Evolutionary conservation across 2,888 invertebrate genomes (phyloP).

Genomic region (Hirtodrosophila trivittata): DNA sequence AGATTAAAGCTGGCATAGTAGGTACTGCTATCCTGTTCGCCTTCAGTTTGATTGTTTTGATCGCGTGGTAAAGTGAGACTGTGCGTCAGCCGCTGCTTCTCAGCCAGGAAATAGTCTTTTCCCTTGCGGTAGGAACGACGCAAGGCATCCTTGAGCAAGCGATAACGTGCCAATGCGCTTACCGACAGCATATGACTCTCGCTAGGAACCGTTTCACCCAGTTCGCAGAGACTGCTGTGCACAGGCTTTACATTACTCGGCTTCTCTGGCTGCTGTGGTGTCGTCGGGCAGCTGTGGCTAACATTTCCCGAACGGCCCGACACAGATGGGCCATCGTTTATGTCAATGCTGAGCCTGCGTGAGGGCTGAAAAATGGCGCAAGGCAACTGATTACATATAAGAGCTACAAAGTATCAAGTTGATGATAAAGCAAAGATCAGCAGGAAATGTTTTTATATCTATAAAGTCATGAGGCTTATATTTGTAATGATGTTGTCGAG

Average conservation of each 20-base stretch:
- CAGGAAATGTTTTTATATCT: conserved; percentile 22
- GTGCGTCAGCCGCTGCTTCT: conserved; percentile 72
- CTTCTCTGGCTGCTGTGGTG: conserved; percentile 54
- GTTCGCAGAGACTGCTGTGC: conserved; percentile 58
- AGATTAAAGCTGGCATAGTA: conserved; percentile 69
- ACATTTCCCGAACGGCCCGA: conserved; percentile 29
- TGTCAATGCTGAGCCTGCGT: conserved; percentile 55
- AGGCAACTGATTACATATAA: conserved; percentile 33
- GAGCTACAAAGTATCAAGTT: conserved; percentile 7
- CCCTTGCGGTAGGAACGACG: conserved; percentile 82
- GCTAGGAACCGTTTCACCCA: conserved; percentile 44
- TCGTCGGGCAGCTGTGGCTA: conserved; percentile 69
- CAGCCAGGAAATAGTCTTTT: conserved; percentile 73
- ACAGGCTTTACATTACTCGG: conserved; percentile 5
- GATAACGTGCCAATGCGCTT: conserved; percentile 72
- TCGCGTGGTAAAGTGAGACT: conserved; percentile 64
- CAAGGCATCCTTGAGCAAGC: conserved; percentile 77
- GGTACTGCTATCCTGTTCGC: conserved; percentile 56
- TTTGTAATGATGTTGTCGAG: conserved; percentile 40
- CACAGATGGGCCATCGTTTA: conserved; percentile 45
- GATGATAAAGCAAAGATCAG: conserved; percentile 20
- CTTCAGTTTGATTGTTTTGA: conserved; percentile 61
- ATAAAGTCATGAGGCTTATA: conserved; percentile 38
- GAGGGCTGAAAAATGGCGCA: conserved; percentile 59
- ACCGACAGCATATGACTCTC: conserved; percentile 59